Evolutionary conservation across 1,140 invertebrate genomes (phyloP).

Genomic region (Pseudomyrmex flavicornis): DNA sequence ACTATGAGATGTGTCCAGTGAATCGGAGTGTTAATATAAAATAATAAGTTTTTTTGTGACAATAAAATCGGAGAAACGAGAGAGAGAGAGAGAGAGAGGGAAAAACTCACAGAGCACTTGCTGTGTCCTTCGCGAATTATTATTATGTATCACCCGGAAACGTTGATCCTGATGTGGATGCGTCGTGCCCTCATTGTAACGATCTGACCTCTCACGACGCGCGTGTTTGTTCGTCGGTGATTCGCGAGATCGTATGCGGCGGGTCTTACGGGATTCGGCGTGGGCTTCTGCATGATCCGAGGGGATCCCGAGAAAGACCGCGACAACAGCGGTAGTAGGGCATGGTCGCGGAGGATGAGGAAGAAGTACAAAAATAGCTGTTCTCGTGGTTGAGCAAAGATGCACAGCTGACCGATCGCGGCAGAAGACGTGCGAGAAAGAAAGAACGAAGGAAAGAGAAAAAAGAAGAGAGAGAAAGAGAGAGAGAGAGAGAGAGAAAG

Average conservation of each 20-base stretch:
- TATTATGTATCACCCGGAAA: conserved; percentile 30
- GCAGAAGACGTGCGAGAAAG: neutral
- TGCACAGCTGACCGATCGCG: conserved; percentile 68
- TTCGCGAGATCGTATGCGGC: neutral
- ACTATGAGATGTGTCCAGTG: neutral
- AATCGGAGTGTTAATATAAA: neutral
- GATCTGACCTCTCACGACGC: conserved; percentile 5
- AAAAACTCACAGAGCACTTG: neutral
- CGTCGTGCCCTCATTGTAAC: neutral
- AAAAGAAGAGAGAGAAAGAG: neutral
- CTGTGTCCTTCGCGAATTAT: neutral
- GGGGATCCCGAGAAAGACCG: conserved; percentile 53
- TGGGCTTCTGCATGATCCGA: conserved; percentile 53
- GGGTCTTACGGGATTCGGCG: neutral
- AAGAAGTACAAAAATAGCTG: conserved; percentile 72
- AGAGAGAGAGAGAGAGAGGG: neutral
- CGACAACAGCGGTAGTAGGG: conserved; percentile 31
- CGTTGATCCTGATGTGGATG: neutral
- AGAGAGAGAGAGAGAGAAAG: conserved; percentile 5
- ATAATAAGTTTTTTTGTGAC: neutral
- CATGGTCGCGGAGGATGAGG: conserved; percentile 68
- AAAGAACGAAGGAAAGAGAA: conserved; percentile 9
- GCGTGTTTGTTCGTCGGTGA: conserved; percentile 5
- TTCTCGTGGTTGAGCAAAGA: conserved; percentile 62
- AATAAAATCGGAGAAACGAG: neutral